A percentile compares a stretch with the other conserved stretches of the same genome.
phyloP scores from a whole-genome alignment of 2,888 invertebrate species.

The Crepidodera aurea region DNA sequence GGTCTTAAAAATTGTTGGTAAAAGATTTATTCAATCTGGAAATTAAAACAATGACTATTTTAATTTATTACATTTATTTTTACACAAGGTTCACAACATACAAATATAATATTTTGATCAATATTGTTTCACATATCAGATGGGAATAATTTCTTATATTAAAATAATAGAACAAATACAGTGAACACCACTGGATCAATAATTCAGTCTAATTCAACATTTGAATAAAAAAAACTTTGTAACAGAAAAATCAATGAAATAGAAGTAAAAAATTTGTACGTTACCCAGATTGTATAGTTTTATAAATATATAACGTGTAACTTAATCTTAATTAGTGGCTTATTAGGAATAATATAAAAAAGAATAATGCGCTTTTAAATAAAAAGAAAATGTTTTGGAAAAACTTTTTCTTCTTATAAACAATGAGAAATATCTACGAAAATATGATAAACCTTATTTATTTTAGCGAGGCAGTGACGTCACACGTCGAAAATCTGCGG shows the following conservation, averaged over 20 bases:
- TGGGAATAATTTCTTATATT: constrained; percentile 53
- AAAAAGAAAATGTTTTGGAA: too few species aligned
- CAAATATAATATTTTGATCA: constrained; percentile 56
- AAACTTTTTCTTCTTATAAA: too few species aligned
- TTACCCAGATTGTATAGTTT: neutral
- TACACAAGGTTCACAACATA: constrained; percentile 61
- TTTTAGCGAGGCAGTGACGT: too few species aligned
- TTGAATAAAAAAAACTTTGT: neutral
- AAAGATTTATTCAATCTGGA: too few species aligned
- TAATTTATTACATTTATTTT: constrained; percentile 46
- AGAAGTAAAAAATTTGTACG: neutral
- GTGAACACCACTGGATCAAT: constrained; percentile 7
- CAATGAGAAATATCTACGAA: too few species aligned
- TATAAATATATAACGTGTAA: neutral
- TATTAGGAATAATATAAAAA: too few species aligned
- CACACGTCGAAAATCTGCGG: too few species aligned
- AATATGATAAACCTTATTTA: too few species aligned
- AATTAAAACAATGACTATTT: too few species aligned
- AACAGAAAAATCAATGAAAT: neutral
- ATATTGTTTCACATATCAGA: constrained; percentile 62
- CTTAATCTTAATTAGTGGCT: too few species aligned
- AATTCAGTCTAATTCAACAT: constrained; percentile 21
- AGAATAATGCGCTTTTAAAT: too few species aligned
- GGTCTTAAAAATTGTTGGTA: too few species aligned
- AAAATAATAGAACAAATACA: constrained; percentile 20